Evolutionary conservation across 2,113 vertebrate species (phyloP), one percentile per base, ranked within the genome.

Genomic region (Trinectes maculatus): DNA sequence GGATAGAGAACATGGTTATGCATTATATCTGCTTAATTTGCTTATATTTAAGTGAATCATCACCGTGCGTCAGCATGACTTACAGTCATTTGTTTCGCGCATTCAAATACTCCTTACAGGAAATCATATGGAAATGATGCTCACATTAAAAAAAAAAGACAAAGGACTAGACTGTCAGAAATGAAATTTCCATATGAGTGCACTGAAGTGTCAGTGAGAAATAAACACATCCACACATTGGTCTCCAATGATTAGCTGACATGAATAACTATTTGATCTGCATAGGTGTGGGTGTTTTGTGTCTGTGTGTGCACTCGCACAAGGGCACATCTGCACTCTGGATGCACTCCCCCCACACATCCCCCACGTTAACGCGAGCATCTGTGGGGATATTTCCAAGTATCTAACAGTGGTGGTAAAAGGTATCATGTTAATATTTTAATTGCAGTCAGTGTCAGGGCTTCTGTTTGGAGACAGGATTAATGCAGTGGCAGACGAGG

Each of bases 391-490:
- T 77, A 84, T 70, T 85, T 77, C 63, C 69, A 75, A 47, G 44
- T 48, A 64, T 84, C 79, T 63, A 80, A 80, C 86, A 59, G 56
- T 34, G 60, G 51, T 75, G 73, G 80, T 69, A 68, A 85, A 83
- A 85, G 80, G 85, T 89, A 88, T 87, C 66, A 67, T 85, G 82
- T 89, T 88, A 83, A 82, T 90, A 90, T 90, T 82, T 87, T 78
- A 85, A 90, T 83, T 85, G 82, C 83, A 76, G 58, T 59, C 74
- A 16, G 56, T 77, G 89, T 73, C 51, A 34, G 55, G 57, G 60
- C 77, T 65, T 71, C 67, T 84, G 79, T 73, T 81, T 68, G 78
- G 70, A 87, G 85, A 79, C 79, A 6, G 77, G 80, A 71, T 84
- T 87, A 87, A 79, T 72, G 77, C 56, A 68, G 65, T 74, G 80